Base-by-base conservation (phyloP, 64 coral and sea anemone species). In the Montipora cactus region DNA sequence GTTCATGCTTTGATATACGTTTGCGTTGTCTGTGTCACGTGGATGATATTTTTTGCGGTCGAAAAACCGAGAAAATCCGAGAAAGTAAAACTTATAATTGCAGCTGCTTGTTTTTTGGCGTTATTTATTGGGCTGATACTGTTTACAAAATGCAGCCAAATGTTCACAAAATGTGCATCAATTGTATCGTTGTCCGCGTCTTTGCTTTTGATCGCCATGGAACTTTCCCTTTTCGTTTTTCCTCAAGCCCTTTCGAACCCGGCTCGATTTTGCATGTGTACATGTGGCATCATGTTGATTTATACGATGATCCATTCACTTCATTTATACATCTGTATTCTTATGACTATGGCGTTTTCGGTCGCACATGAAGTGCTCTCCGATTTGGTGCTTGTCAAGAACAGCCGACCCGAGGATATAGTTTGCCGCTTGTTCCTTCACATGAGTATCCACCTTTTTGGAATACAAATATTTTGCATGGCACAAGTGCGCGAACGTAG, bases 391-490 rank as follows among this genome's bases (percentile, higher is more conserved):
- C 58, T 37, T 23, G 18, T 78, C 5, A 7, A 78, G 9, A 78
- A 94, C 70, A 86, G 18, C 73, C 23, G 11, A 67, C 50, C 73
- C 7, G 46, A 23, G 15, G 90, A 96, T 62, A 96, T 95, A 59
- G 79, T 89, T 75, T 91, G 98, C 57, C 93, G 90, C 9, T 50
- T 96, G 8, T 21, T 96, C 13, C 79, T 99, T 7, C 98, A 99
- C 57, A 87, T 95, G 44, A 91, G 95, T 58, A 96, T 99, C 80
- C 98, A 99, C 96, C 67, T 99, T 18, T 93, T 99, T 84, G 98
- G 95, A 47, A 92, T 96, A 67, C 94, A 95, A 13, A 99, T 99
- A n/a, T 96, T 96, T 48, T 99, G 96, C 89, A 99, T 96, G 98
- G 98, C 98, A 0, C 98, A 99, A 37, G 98, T 99, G 44, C 92